phyloP scores from a whole-genome alignment of 2,888 invertebrate species.

The Tenthredo distinguenda region DNA sequence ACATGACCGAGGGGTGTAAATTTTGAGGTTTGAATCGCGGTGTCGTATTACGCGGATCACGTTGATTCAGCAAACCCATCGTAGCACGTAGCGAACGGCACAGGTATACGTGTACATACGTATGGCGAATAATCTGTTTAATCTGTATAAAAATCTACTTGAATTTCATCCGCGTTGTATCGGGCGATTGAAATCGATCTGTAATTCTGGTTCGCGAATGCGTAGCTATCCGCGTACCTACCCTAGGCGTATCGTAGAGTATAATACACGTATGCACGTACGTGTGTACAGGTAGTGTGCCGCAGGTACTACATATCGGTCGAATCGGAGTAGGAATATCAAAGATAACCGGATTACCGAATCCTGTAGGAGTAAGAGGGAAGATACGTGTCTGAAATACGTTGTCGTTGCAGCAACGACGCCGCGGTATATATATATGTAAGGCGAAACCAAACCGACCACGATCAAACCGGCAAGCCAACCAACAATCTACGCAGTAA shows the following conservation, averaged over 20 bases:
- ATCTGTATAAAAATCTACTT: slow-evolving; percentile 10
- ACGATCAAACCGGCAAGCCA: slow-evolving; percentile 60
- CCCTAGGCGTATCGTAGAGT: too few species aligned
- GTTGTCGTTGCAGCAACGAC: not conserved
- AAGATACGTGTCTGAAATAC: slow-evolving; percentile 73
- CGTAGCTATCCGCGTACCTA: not conserved
- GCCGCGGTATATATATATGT: not conserved
- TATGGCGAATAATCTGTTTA: slow-evolving; percentile 32
- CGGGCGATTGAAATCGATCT: slow-evolving; percentile 23
- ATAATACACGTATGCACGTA: not conserved
- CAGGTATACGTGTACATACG: not conserved
- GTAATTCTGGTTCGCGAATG: not conserved
- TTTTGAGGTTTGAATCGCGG: slow-evolving; percentile 50
- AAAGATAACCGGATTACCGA: slow-evolving; percentile 72
- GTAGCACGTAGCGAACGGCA: not conserved
- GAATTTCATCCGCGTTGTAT: slow-evolving; percentile 23
- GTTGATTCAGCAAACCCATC: slow-evolving; percentile 30
- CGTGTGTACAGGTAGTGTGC: not conserved
- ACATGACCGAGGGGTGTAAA: slow-evolving; percentile 22
- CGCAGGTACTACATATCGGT: not conserved
- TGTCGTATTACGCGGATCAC: slow-evolving; percentile 27
- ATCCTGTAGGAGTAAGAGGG: slow-evolving; percentile 55
- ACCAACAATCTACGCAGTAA: slow-evolving; percentile 75
- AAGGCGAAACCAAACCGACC: slow-evolving; percentile 54
- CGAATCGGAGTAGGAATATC: slow-evolving; percentile 38